These are phyloP conservation scores for Perdita meconis DNA, from an alignment of 2,888 invertebrate genomes.

Conservation along the genomic window DNA sequence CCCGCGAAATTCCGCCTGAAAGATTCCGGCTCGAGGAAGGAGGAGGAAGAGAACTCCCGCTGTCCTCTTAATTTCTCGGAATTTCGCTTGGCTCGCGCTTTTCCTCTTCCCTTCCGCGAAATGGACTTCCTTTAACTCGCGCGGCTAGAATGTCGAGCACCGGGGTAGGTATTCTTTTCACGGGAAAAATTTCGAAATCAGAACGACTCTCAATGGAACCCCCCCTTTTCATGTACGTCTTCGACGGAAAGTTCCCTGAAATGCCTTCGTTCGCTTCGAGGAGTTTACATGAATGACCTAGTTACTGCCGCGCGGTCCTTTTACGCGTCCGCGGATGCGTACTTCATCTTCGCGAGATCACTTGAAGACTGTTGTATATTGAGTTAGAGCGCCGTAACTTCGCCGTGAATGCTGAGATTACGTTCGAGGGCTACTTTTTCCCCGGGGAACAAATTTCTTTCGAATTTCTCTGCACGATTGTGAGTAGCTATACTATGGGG, in stretches of 20 bases:
- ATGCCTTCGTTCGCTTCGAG: not conserved
- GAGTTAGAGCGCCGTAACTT: not conserved
- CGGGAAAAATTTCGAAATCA: conserved; percentile 55
- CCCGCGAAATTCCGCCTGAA: conserved; percentile 41
- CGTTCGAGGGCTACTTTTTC: not conserved
- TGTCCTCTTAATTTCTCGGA: conserved; percentile 24
- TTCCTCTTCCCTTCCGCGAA: conserved; percentile 38
- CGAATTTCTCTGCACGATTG: too few relatives aligned
- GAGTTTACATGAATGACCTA: conserved; percentile 23
- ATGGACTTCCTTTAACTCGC: conserved; percentile 26
- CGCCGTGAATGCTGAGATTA: not conserved
- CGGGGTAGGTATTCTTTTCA: conserved; percentile 33
- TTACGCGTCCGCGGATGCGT: conserved; percentile 24
- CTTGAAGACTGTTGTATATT: conserved; percentile 7
- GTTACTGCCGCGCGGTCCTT: conserved; percentile 28
- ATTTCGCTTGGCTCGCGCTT: conserved; percentile 27
- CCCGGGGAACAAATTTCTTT: too few relatives aligned
- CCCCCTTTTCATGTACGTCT: conserved; percentile 24
- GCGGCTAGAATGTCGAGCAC: conserved; percentile 32
- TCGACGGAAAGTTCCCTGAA: conserved; percentile 37
- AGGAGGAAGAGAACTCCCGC: conserved; percentile 2
- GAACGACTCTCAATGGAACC: conserved; percentile 45
- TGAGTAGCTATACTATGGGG: too few relatives aligned
- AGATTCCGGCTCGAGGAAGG: conserved; percentile 30
- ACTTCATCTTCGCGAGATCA: conserved; percentile 6